Conservation (phyloP, 2,888 invertebrate genomes). For the Caenorhabditis plicata region DNA sequence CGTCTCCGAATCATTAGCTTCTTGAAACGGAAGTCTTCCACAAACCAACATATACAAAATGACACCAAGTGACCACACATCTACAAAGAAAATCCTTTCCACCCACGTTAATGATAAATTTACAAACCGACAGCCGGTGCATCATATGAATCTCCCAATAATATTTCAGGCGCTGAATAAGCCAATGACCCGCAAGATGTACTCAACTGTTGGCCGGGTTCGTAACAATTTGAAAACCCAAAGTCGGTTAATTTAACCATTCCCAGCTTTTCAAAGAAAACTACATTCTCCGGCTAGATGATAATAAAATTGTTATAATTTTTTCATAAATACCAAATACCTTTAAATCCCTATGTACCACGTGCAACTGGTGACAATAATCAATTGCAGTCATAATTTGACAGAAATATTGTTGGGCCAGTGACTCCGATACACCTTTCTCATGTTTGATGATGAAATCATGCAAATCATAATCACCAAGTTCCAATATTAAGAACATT, state of each 20-base stretch:
- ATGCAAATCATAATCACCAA: slow-evolving; percentile 97
- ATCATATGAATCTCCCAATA: slow-evolving; percentile 96
- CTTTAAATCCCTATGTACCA: slow-evolving; percentile 88
- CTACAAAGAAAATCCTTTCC: too few relatives aligned
- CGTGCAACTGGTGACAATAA: slow-evolving; percentile 89
- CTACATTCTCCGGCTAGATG: slow-evolving; percentile 95
- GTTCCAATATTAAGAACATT: slow-evolving; percentile 80
- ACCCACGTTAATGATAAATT: not conserved
- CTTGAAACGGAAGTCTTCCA: slow-evolving; percentile 95
- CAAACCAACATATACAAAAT: slow-evolving; percentile 97
- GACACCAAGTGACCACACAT: slow-evolving; percentile 98
- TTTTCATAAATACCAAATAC: slow-evolving; percentile 30
- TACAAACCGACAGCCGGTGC: slow-evolving; percentile 90
- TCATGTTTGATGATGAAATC: slow-evolving; percentile 97
- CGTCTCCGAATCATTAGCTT: slow-evolving; percentile 98
- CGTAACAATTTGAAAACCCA: slow-evolving; percentile 86
- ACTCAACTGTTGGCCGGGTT: slow-evolving; percentile 91
- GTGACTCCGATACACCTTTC: slow-evolving; percentile 73
- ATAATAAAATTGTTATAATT: slow-evolving; percentile 20
- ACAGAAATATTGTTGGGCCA: slow-evolving; percentile 81
- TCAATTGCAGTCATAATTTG: slow-evolving; percentile 96
- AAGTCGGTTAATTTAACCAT: slow-evolving; percentile 98
- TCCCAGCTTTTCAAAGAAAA: slow-evolving; percentile 94
- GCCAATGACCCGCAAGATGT: slow-evolving; percentile 98
- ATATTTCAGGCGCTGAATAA: slow-evolving; percentile 97